Conservation (phyloP, 2,113 vertebrate genomes). For the Chaetodon auriga region DNA sequence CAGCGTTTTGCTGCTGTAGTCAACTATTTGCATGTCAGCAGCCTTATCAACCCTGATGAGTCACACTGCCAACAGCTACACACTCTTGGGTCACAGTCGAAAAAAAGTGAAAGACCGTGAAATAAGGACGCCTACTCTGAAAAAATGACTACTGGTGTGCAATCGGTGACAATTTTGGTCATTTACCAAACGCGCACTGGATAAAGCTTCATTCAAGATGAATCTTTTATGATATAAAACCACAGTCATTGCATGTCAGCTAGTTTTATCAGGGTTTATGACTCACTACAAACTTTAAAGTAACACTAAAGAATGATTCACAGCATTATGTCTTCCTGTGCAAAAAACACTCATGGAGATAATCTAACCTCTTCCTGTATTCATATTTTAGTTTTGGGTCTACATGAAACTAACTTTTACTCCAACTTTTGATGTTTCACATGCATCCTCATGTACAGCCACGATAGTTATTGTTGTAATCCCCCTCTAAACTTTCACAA, state of each 20-base stretch:
- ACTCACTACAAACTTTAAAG: background rate
- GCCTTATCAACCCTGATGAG: slow-evolving; percentile 61
- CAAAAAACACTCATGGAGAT: background rate
- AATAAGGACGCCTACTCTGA: background rate
- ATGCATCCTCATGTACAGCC: too few species aligned
- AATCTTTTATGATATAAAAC: background rate
- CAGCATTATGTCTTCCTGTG: background rate
- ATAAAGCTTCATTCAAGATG: background rate
- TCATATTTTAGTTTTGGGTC: background rate
- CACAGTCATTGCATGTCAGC: background rate
- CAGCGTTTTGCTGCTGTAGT: slow-evolving; percentile 4
- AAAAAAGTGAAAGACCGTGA: background rate
- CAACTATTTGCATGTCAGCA: slow-evolving; percentile 72
- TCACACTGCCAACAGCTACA: slow-evolving; percentile 51
- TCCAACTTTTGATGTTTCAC: background rate
- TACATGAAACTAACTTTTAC: background rate
- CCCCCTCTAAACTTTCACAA: too few species aligned
- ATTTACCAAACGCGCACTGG: background rate
- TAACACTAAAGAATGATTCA: slow-evolving; percentile 14
- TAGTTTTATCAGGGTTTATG: background rate
- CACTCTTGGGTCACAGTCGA: background rate
- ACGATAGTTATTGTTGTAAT: too few species aligned
- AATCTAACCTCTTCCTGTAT: background rate
- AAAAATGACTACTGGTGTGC: background rate
- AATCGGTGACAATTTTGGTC: background rate